A percentile compares a stretch with the other conserved stretches of the same genome.
phyloP scores from a whole-genome alignment of 2,888 invertebrate species.

The Timema cristinae region DNA sequence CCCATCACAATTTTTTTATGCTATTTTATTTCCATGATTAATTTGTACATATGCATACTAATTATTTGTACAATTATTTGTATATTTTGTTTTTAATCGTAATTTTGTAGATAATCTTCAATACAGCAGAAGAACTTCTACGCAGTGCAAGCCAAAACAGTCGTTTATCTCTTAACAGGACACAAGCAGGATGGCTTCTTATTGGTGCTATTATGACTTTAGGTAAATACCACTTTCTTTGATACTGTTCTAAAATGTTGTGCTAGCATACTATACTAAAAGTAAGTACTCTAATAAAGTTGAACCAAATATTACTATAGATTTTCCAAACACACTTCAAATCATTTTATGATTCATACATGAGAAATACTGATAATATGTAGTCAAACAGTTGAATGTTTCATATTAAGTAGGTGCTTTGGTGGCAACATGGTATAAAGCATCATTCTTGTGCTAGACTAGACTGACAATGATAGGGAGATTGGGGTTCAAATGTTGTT shows the following conservation, averaged over 20 bases:
- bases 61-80: neutral
- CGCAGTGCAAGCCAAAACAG: conserved; percentile 96
- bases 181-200: conserved; percentile 96
- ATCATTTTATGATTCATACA: too few species aligned
- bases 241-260: conserved; percentile 26
- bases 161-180: conserved; percentile 87
- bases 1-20: neutral
- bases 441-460: too few species aligned
- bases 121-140: conserved; percentile 92
- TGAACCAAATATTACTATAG: too few species aligned
- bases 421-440: too few species aligned
- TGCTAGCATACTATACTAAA: too few species aligned
- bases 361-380: too few species aligned
- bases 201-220: conserved; percentile 96
- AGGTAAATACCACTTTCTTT: conserved; percentile 49
- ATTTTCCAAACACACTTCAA: too few species aligned
- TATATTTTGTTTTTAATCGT: conserved; percentile 17
- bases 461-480: too few species aligned
- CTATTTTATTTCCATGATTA: neutral
- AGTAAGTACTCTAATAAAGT: too few species aligned
- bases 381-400: too few species aligned
- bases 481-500: too few species aligned
- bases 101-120: conserved; percentile 70
- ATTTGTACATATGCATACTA: neutral
- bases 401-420: too few species aligned